Conservation (phyloP, 2,797 vertebrate genomes). For the Tapera naevia region DNA sequence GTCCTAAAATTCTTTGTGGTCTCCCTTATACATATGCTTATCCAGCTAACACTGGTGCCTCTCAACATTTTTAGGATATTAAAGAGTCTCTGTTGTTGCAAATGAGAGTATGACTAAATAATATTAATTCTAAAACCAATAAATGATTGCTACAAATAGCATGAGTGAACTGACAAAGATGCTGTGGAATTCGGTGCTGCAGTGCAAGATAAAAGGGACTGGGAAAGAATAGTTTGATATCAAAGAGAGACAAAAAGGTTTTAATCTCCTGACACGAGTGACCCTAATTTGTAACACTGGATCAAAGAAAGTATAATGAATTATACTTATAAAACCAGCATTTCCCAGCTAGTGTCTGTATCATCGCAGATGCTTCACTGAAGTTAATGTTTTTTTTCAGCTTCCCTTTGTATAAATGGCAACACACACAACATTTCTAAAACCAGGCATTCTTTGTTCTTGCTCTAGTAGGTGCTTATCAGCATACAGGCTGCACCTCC, state of each 20-base stretch:
- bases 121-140: conserved; percentile 48
- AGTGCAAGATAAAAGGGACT: conserved; percentile 55
- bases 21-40: conserved; percentile 32
- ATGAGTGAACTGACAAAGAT: neutral
- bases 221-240: conserved; percentile 54
- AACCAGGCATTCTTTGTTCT: neutral
- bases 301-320: conserved; percentile 56
- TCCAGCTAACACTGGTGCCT: neutral
- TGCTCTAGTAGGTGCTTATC: neutral
- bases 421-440: conserved; percentile 10
- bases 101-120: conserved; percentile 47
- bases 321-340: conserved; percentile 37
- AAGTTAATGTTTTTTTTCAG: neutral
- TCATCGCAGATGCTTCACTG: neutral
- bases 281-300: conserved; percentile 60
- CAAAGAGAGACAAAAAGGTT: conserved; percentile 61
- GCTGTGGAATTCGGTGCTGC: conserved; percentile 15
- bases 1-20: conserved; percentile 44
- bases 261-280: conserved; percentile 58
- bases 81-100: conserved; percentile 23
- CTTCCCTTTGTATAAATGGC: neutral
- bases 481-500: neutral
- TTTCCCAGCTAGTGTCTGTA: conserved; percentile 1
- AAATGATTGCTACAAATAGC: conserved; percentile 53
- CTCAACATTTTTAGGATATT: conserved; percentile 26